Evolutionary conservation across 1,140 invertebrate species (phyloP), one percentile per base, ranked within the genome.

Genomic region (Venturia canescens): DNA sequence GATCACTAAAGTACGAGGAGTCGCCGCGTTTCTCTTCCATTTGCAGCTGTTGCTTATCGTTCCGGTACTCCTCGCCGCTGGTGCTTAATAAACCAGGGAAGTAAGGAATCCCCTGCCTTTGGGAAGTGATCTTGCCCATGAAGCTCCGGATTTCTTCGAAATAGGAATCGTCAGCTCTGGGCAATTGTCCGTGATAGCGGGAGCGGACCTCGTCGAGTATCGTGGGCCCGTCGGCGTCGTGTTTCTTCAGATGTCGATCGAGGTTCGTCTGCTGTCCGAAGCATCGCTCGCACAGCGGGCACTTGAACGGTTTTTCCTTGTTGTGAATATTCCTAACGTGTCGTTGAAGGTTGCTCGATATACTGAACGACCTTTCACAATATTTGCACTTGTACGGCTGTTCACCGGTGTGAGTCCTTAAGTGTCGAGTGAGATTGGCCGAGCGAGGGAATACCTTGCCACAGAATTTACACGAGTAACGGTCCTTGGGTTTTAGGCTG

Each of bases 261-360:
- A 99, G 93, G 91, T 99, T 99, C 1, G 98, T 99, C 91, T 99
- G 98, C 91, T 99, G 98, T 0, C 98, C 98, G 90, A 99, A 99
- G 90, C 98, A 98, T 69, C 97, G 93, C 88, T 97, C 96, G 88
- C 96, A 97, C 38, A 97, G 93, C 80, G 96, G 96, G 90, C 96
- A 97, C 86, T 96, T 96, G 91, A 97, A 98, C 21, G 97, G 97
- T 82, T 97, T 96, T 89, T 98, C 97, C 90, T 99, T 99, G 92
- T 99, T 99, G 92, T 99, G 99, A 84, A 99, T 99, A 90, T 99
- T 99, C 44, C 99, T 93, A 23, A 99, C 98, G 92, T 99, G 99
- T 72, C 99, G 94, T 91, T 99, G 99, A 34, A 99, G 93, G 88
- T 99, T 99, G 69, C 98, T 99, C 1, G 98, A 98, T 91, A 99